Evolutionary conservation across 2,888 invertebrate species (phyloP), one percentile per base, ranked within the genome.

Genomic region (Danaus chrysippus): DNA sequence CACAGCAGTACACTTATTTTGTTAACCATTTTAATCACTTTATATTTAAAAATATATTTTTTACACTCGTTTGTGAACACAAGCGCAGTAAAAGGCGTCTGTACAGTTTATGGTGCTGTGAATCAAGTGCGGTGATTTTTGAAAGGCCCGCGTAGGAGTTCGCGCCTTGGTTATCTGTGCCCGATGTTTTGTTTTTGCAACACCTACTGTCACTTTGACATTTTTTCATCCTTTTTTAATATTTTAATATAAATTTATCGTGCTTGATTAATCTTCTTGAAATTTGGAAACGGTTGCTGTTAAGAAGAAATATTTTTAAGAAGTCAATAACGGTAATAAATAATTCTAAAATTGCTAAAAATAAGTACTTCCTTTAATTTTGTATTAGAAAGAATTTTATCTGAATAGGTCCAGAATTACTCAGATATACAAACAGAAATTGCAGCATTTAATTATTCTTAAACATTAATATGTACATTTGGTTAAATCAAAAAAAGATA

Each of bases 141-240:
- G 90, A 91, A 91, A 89, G 90, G 88, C 89, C 86, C 90, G 90
- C 89, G 89, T 90, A 89, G 90, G 89, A 83, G 87, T 87, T 87
- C 83, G 81, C 88, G 88, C 86, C 78, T 84, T 82, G 78, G 74
- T 74, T 68, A 54, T 49, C 68, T 54, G 62, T 58, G 58, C 54
- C 67, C 55, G 60, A 58, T 63, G 87, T 87, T 87, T 76, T 83
- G 77, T 86, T 86, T 74, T 65, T 79, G 75, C 77, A 71, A 59
- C 61, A 54, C 46, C 46, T 15, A 11, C 34, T 41, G 15, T 49
- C 15, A 43, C 43, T 43, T 43, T 43, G 5, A 43, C n/a, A n/a
- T 43, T 43, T 43, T 43, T 43, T n/a, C 11, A 43, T n/a, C 3
- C 10, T 12, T 43, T 43, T n/a, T 43, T n/a, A 5, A 10, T 10